A percentile compares a stretch with the other conserved stretches of the same genome.
Conservation (phyloP, 2,797 vertebrate genomes). For the Crenuchus spilurus region DNA sequence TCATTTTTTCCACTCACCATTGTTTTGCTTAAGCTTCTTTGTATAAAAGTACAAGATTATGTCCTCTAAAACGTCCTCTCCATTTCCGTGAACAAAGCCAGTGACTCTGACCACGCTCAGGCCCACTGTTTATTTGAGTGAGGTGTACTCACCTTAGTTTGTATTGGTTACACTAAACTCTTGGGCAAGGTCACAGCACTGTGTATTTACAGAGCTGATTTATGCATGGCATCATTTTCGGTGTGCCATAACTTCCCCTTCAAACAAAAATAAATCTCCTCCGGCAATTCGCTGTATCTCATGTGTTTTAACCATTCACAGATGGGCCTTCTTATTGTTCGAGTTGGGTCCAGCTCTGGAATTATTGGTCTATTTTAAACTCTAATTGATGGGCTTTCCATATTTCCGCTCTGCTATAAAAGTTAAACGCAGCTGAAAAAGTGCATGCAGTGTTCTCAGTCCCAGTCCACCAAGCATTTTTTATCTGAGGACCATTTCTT, state of each 20-base stretch:
- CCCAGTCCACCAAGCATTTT: constrained; percentile 1
- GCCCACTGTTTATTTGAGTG: constrained; percentile 36
- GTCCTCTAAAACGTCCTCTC: constrained; percentile 11
- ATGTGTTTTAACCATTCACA: constrained; percentile 42
- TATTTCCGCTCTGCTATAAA: constrained; percentile 32
- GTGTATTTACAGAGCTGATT: constrained; percentile 45
- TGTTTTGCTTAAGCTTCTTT: constrained; percentile 2
- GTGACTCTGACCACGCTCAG: constrained; percentile 5
- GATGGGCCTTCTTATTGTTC: constrained; percentile 36
- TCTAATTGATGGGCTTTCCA: constrained; percentile 45
- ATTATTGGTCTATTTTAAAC: constrained; percentile 48
- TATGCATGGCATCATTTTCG: constrained; percentile 23
- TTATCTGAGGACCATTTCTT: constrained; percentile 17
- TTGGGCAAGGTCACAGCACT: constrained; percentile 18
- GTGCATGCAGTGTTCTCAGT: neutral
- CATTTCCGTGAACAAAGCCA: constrained; percentile 17
- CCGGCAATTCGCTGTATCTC: constrained; percentile 22
- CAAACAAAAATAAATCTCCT: constrained; percentile 38
- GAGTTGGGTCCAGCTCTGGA: constrained; percentile 34
- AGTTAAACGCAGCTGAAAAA: constrained; percentile 21
- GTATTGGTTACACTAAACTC: constrained; percentile 30
- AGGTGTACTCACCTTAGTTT: constrained; percentile 16
- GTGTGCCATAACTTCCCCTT: constrained; percentile 37
- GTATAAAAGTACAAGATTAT: constrained; percentile 16
- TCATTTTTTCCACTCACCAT: neutral